Evolutionary conservation across 2,888 invertebrate genomes (phyloP).

Genomic region (Mesorhabditis belari): DNA sequence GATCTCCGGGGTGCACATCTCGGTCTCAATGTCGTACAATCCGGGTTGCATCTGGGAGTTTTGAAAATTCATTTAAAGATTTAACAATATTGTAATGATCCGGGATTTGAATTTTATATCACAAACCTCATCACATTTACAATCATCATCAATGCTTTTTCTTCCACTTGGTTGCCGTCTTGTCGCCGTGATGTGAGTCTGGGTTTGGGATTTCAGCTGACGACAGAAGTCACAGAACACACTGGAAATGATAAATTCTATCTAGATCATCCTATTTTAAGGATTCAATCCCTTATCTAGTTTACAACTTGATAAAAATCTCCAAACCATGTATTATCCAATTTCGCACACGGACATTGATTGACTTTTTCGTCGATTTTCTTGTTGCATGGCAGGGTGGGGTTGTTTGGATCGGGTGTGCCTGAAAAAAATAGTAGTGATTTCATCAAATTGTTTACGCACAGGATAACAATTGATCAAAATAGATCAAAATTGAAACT

Average conservation of each 20-base stretch:
- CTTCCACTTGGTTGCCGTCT: conserved; percentile 22
- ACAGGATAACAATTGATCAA: not conserved
- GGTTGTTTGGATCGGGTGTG: conserved; percentile 51
- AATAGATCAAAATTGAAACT: no score
- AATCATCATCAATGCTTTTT: conserved; percentile 36
- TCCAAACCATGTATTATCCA: conserved; percentile 50
- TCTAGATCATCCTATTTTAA: not conserved
- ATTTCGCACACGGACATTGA: conserved; percentile 50
- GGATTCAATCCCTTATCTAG: not conserved
- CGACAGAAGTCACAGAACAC: conserved; percentile 52
- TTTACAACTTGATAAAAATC: not conserved
- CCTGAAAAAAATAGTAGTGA: no score
- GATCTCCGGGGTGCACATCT: conserved; percentile 52
- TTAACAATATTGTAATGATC: conserved; percentile 1
- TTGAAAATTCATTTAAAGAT: conserved; percentile 7
- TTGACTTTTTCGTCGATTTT: conserved; percentile 52
- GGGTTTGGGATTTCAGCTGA: conserved; percentile 44
- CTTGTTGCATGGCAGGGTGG: conserved; percentile 49
- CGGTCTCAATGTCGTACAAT: conserved; percentile 53
- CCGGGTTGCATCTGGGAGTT: conserved; percentile 52
- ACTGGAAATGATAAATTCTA: conserved; percentile 19
- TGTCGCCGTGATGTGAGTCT: conserved; percentile 34
- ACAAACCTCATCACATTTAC: conserved; percentile 22
- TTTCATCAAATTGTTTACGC: conserved; percentile 8
- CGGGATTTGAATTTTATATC: not conserved